Conservation (phyloP, 2,888 invertebrate genomes). For the Hetaerina titia region DNA sequence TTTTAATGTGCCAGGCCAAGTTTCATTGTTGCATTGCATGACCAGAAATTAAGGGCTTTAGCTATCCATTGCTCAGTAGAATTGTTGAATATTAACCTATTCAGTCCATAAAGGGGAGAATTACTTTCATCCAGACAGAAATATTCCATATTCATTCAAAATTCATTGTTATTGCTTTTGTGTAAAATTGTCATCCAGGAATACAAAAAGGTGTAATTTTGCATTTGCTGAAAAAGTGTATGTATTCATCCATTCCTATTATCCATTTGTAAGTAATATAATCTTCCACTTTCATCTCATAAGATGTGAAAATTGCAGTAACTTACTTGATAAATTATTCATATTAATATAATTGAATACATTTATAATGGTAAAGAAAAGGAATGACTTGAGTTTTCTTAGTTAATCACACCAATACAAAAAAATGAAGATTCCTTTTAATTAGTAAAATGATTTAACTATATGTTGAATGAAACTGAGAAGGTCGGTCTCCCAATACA, state of each 20-base stretch:
- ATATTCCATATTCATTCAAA: neutral
- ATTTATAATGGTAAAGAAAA: neutral
- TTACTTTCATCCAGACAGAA: neutral
- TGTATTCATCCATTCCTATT: neutral
- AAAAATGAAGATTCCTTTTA: neutral
- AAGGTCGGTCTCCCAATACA: too few relatives aligned
- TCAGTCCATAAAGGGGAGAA: too few relatives aligned
- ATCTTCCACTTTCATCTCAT: neutral
- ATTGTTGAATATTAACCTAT: too few relatives aligned
- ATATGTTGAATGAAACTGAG: neutral
- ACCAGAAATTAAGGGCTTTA: too few relatives aligned
- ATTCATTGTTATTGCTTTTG: neutral
- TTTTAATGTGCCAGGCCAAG: too few relatives aligned
- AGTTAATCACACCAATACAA: neutral
- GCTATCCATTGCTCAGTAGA: too few relatives aligned
- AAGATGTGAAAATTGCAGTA: neutral
- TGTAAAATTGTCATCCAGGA: neutral
- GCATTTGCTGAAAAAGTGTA: neutral
- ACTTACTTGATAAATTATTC: neutral
- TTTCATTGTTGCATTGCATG: too few relatives aligned
- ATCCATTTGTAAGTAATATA: neutral
- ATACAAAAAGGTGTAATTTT: neutral
- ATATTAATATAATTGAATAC: neutral
- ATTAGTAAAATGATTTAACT: neutral
- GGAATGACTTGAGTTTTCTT: neutral